phyloP scores from a whole-genome alignment of 2,888 invertebrate genomes.

The Lepidochrysops patricia region DNA sequence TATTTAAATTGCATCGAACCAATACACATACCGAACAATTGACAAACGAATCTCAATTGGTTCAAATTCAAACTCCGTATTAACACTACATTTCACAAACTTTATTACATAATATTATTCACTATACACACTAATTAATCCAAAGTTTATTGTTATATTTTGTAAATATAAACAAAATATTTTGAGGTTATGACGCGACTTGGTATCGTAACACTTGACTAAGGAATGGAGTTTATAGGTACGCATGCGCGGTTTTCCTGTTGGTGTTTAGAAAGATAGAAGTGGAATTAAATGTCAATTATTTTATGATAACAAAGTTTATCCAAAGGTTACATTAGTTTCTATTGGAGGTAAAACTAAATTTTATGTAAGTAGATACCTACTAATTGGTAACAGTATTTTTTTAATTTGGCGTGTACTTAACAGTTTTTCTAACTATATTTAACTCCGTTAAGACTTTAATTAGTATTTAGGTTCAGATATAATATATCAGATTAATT shows the following conservation, averaged over 20 bases:
- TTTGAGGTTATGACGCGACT: conserved; percentile 8
- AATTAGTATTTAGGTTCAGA: too few species aligned
- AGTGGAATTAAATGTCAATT: not conserved
- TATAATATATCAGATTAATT: too few species aligned
- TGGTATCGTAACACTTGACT: not conserved
- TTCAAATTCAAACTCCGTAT: not conserved
- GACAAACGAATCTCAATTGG: not conserved
- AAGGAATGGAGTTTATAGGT: not conserved
- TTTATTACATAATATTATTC: not conserved
- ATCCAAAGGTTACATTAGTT: not conserved
- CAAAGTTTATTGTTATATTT: not conserved
- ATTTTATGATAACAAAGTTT: not conserved
- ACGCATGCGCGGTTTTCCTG: not conserved
- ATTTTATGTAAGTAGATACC: not conserved
- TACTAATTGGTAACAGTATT: too few species aligned
- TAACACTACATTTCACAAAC: not conserved
- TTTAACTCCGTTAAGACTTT: too few species aligned
- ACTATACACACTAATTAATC: not conserved
- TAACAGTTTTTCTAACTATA: too few species aligned
- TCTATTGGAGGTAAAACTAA: not conserved
- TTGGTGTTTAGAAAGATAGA: not conserved
- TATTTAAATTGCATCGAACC: not conserved
- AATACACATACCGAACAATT: not conserved
- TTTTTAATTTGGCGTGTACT: too few species aligned
- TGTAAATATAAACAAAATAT: conserved; percentile 2